Evolutionary conservation across 2,113 vertebrate species (phyloP), one percentile per base, ranked within the genome.

Genomic region (Pseudorasbora parva): DNA sequence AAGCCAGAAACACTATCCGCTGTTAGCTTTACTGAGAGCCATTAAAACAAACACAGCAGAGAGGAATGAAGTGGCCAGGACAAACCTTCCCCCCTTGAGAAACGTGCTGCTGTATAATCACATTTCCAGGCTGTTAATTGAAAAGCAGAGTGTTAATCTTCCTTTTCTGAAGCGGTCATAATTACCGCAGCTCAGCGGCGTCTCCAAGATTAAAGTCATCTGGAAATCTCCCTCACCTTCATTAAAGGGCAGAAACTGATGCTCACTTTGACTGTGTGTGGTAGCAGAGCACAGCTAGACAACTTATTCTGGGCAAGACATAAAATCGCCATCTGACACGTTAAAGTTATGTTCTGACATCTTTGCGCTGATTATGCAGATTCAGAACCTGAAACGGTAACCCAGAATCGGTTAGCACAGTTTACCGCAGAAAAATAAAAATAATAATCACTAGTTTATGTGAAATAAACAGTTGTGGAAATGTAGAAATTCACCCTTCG

Each of bases 161-260:
- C 82, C 77, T 64, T 68, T 49, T 78, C 83, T 81, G 78, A 73
- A 86, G 83, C 64, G 57, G 78, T 86, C 84, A 88, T 86, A 88
- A 88, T 88, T 86, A 86, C 83, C 25, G 84, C 56, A 27, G 77
- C 64, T 86, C 82, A 74, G 76, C 62, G 64, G 80, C 87, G 80
- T 59, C 72, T 85, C 81, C 54, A 23, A 88, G 82, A 86, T 86
- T 86, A 86, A 86, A 88, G 84, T 86, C 78, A 80, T 86, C 79
- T 81, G 69, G 79, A 84, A 86, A 86, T 83, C 72, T 78, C 68
- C 77, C 78, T 88, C 82, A 84, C 82, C 81, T 81, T 62, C 51
- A 73, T 66, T 30, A 85, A 86, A 86, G 84, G 84, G 54, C 82
- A 83, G 51, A 79, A 51, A 83, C 27, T 1, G 72, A 76, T 15